These are phyloP conservation scores for Steinernema feltiae DNA, from an alignment of 1,140 invertebrate genomes.

Conservation along the genomic window DNA sequence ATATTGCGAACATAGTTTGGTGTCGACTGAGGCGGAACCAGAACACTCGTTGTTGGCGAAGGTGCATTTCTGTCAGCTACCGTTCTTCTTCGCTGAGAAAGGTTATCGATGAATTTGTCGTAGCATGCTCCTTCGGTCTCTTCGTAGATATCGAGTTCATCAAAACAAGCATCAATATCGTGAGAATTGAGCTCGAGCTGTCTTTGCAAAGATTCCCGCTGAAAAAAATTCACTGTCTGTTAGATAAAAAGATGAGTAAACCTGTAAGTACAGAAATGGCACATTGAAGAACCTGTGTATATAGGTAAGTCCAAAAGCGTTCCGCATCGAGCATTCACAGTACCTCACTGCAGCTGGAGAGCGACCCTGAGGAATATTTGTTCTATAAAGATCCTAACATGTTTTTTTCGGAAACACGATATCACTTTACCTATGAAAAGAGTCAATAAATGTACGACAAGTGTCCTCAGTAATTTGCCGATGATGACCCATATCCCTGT, in stretches of 20 bases:
- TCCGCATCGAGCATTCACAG: slow-evolving; percentile 81
- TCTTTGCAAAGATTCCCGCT: slow-evolving; percentile 73
- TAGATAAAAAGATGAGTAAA: slow-evolving; percentile 5
- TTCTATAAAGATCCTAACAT: slow-evolving; percentile 59
- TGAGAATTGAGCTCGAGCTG: slow-evolving; percentile 80
- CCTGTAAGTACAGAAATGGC: slow-evolving; percentile 84
- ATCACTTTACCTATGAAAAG: slow-evolving; percentile 70
- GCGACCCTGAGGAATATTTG: slow-evolving; percentile 26
- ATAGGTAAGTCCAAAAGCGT: slow-evolving; percentile 86
- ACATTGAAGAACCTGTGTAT: slow-evolving; percentile 93
- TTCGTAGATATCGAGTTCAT: slow-evolving; percentile 75
- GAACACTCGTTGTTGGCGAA: neutral
- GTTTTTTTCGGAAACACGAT: no score
- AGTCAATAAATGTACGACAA: slow-evolving; percentile 61
- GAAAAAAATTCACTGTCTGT: slow-evolving; percentile 25
- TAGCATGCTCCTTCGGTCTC: slow-evolving; percentile 86
- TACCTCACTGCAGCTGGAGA: slow-evolving; percentile 72
- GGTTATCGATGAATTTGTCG: slow-evolving; percentile 63
- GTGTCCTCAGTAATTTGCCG: slow-evolving; percentile 62
- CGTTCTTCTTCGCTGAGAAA: neutral
- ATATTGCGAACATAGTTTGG: neutral
- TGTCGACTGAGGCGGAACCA: neutral
- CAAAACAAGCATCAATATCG: slow-evolving; percentile 73
- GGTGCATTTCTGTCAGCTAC: neutral
- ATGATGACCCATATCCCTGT: slow-evolving; percentile 91